These are phyloP conservation scores for Sebastes matsubarae DNA, from an alignment of 2,797 vertebrate species.

Conservation along the genomic window DNA sequence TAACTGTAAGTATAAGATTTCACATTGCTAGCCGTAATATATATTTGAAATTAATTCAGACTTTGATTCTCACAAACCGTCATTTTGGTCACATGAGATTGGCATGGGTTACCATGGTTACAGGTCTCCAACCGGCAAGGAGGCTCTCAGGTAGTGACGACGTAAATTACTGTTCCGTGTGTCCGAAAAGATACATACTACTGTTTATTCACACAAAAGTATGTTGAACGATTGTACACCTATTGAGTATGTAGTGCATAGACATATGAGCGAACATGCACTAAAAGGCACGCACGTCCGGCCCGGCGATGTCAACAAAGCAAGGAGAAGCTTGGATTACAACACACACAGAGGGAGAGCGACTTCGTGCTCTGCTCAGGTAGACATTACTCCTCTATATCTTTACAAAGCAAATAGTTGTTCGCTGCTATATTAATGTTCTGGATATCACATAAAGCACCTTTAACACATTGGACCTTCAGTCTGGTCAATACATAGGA, in stretches of 20 bases:
- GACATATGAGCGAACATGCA: not conserved
- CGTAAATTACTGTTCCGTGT: not conserved
- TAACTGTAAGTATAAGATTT: too few species aligned
- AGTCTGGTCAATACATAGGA: conserved; percentile 23
- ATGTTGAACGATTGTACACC: not conserved
- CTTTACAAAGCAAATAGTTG: not conserved
- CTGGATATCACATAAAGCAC: not conserved
- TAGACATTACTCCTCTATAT: not conserved
- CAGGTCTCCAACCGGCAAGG: not conserved
- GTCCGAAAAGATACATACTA: not conserved
- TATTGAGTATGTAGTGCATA: not conserved
- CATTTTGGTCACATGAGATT: not conserved
- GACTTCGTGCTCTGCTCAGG: not conserved
- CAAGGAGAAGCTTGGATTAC: not conserved
- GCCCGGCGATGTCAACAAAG: not conserved
- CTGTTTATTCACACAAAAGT: not conserved
- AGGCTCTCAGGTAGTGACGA: not conserved
- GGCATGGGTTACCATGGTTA: not conserved
- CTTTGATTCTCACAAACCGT: not conserved
- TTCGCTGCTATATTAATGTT: not conserved
- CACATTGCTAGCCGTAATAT: too few species aligned
- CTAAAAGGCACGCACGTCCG: not conserved
- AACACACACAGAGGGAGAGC: not conserved
- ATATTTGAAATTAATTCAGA: not conserved
- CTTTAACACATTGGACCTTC: conserved; percentile 26